phyloP scores from a whole-genome alignment of 2,888 invertebrate species.

The Agriopis aurantiaria region DNA sequence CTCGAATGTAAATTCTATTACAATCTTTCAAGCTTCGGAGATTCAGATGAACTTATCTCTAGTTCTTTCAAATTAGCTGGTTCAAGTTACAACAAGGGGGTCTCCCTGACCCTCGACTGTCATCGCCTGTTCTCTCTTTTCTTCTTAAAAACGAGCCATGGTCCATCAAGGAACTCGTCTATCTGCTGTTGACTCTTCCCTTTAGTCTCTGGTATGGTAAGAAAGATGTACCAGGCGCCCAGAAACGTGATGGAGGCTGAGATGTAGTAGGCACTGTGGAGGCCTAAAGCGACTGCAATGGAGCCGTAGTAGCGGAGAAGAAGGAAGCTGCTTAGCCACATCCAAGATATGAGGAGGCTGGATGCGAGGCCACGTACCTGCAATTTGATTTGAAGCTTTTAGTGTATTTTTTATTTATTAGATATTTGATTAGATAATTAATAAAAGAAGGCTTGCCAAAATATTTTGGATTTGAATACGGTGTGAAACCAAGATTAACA shows the following conservation, averaged over 20 bases:
- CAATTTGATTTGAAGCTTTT: slow-evolving; percentile 4
- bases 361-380: slow-evolving; percentile 80
- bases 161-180: slow-evolving; percentile 67
- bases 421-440: no score
- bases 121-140: slow-evolving; percentile 67
- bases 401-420: not conserved
- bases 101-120: slow-evolving; percentile 52
- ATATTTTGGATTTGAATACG: no score
- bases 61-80: not conserved
- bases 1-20: not conserved
- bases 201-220: slow-evolving; percentile 74
- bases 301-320: slow-evolving; percentile 78
- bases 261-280: slow-evolving; percentile 78
- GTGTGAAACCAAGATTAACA: no score
- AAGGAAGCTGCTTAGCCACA: slow-evolving; percentile 79
- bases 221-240: slow-evolving; percentile 68
- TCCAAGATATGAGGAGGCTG: slow-evolving; percentile 79
- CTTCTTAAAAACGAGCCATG: slow-evolving; percentile 59
- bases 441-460: no score
- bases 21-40: not conserved
- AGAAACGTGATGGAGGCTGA: slow-evolving; percentile 74
- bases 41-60: not conserved
- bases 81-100: slow-evolving; percentile 48
- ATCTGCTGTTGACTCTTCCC: slow-evolving; percentile 75
- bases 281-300: slow-evolving; percentile 69